Evolutionary conservation across 2,888 invertebrate genomes (phyloP), one percentile per base, ranked within the genome.

Genomic region (Mythimna loreyi): DNA sequence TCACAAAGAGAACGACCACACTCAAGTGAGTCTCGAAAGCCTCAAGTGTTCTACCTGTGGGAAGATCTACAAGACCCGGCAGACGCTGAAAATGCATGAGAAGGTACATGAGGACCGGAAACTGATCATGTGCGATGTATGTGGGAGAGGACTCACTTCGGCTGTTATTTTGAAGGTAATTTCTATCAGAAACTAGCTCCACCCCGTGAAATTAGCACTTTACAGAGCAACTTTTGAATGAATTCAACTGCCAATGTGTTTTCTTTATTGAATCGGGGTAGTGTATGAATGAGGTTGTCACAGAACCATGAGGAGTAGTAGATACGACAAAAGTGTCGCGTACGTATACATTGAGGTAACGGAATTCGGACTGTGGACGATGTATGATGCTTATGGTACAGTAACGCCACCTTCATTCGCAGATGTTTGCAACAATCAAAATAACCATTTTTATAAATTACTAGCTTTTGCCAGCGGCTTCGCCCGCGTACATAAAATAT

Each of bases 41-140:
- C 82, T 94, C 0, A 89, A 90, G 67, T 96, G 96, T 74, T 77
- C 75, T 0, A 85, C 83, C 1, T 96, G 96, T 67, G 94, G 94
- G 0, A 94, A 94, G 72, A 88, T 94, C 13, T 93, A 87, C 49
- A 93, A 92, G 66, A 94, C 87, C 68, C 79, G 81, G 4, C 91
- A 92, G 52, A 92, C 94, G 0, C 78, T 96, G 60, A 87, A 87
- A 36, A 88, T 89, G 73, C 96, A 96, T 69, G 78, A 88, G 58
- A 90, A 91, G 59, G 83, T 85, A 19, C 96, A 96, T 61, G 86
- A 81, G 1, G 87, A 91, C 21, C 86, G 90, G 30, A 89, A 83
- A 43, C 58, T 88, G 16, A 87, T 84, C 59, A 90, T 96, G 25
- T 96, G 96, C 67, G 92, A 96, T 77, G 82, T 94, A 0, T 96